These are phyloP conservation scores for Zaprionus davidi DNA, from an alignment of 1,140 invertebrate genomes.

Conservation along the genomic window DNA sequence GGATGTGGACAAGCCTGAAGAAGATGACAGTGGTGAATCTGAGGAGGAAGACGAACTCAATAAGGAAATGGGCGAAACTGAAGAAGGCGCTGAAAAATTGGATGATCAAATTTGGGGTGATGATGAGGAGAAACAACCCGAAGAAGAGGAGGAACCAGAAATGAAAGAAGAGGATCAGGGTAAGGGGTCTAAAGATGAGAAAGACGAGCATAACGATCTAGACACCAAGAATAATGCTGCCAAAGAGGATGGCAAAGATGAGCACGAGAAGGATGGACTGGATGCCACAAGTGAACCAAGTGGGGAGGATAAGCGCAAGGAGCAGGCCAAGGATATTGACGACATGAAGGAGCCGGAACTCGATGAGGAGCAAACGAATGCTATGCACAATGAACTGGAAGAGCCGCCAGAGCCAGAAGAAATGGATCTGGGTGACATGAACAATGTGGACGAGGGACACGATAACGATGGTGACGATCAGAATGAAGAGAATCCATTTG, in stretches of 20 bases:
- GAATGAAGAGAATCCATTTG: constrained; percentile 91
- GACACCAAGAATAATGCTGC: constrained; percentile 86
- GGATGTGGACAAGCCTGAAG: constrained; percentile 90
- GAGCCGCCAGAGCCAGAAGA: constrained; percentile 91
- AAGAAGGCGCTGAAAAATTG: constrained; percentile 91
- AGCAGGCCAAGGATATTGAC: constrained; percentile 80
- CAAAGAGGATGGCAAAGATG: constrained; percentile 85
- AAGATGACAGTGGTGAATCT: constrained; percentile 88
- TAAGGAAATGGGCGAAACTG: constrained; percentile 98
- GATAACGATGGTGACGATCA: constrained; percentile 86
- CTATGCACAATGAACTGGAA: constrained; percentile 92
- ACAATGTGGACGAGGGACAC: constrained; percentile 92
- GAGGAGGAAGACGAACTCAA: constrained; percentile 92
- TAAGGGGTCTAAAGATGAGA: constrained; percentile 90
- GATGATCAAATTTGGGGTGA: constrained; percentile 95
- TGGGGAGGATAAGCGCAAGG: constrained; percentile 72
- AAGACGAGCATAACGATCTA: constrained; percentile 88
- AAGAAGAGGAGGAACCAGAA: constrained; percentile 86
- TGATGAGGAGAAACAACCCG: constrained; percentile 89
- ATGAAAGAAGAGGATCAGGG: constrained; percentile 87
- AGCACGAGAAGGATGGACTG: constrained; percentile 84
- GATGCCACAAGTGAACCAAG: constrained; percentile 83
- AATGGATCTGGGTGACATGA: constrained; percentile 94
- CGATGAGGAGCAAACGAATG: constrained; percentile 94
- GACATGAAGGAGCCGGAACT: constrained; percentile 89